A percentile compares a stretch with the other conserved stretches of the same genome.
Conservation (phyloP, 2,797 vertebrate genomes). For the Neosalanx taihuensis region DNA sequence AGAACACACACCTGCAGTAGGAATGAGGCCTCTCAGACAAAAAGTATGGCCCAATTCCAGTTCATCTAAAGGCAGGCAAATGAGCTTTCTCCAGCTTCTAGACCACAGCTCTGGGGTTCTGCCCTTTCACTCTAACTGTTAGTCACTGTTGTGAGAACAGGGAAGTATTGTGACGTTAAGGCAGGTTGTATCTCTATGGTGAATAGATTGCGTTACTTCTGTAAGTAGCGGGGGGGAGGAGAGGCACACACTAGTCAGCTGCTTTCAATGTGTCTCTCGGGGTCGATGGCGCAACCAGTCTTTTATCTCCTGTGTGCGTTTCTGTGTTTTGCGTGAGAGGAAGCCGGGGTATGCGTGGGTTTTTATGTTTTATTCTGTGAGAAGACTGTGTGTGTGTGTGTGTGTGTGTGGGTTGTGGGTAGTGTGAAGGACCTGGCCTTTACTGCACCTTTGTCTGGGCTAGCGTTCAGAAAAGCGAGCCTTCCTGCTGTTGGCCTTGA, state of each 20-base stretch:
- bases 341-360: background rate
- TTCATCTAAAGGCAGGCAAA: background rate
- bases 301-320: background rate
- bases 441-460: constrained; percentile 17
- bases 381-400: background rate
- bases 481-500: constrained; percentile 41
- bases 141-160: background rate
- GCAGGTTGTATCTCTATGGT: background rate
- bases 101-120: background rate
- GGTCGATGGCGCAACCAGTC: background rate
- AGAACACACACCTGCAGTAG: constrained; percentile 9
- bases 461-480: constrained; percentile 10
- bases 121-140: background rate
- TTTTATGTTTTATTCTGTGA: background rate
- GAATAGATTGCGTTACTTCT: background rate
- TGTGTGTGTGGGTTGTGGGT: background rate
- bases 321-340: background rate
- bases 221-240: background rate
- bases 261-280: background rate
- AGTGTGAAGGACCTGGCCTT: constrained; percentile 15
- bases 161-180: background rate
- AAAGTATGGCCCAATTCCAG: constrained; percentile 7
- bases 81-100: background rate
- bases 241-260: background rate
- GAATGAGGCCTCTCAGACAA: background rate